Evolutionary conservation across 2,888 invertebrate genomes (phyloP).

Genomic region (Chesias legatella): DNA sequence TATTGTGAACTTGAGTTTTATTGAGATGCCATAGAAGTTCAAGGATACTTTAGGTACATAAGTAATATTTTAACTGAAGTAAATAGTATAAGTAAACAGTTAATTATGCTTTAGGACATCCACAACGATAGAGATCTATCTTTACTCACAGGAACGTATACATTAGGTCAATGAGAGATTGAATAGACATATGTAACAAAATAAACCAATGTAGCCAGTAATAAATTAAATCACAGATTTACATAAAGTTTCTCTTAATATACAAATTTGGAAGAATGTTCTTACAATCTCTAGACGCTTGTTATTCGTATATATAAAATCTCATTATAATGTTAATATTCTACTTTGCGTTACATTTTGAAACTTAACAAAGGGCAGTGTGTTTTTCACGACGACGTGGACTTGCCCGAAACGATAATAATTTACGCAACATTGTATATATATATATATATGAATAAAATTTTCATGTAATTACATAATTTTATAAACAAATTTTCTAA

Average conservation of each 20-base stretch:
- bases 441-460: conserved; percentile 47
- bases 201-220: conserved; percentile 52
- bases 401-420: conserved; percentile 56
- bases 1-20: no score
- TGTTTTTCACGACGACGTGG: conserved; percentile 30
- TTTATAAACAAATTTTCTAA: conserved; percentile 66
- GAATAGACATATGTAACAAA: conserved; percentile 11
- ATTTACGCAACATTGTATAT: conserved; percentile 67
- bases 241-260: conserved; percentile 57
- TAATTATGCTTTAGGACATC: conserved; percentile 45
- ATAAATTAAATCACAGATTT: conserved; percentile 79
- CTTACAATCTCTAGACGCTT: conserved; percentile 42
- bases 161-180: conserved; percentile 66
- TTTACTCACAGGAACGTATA: conserved; percentile 77
- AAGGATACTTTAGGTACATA: conserved; percentile 3
- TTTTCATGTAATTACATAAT: conserved; percentile 47
- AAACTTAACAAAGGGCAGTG: conserved; percentile 67
- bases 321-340: conserved; percentile 56
- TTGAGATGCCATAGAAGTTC: no score
- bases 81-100: conserved; percentile 22
- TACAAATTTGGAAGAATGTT: conserved; percentile 39
- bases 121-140: conserved; percentile 75
- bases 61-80: no score
- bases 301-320: conserved; percentile 55
- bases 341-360: conserved; percentile 64